These are phyloP conservation scores for Macroteleia sp. DNA, from an alignment of 2,888 invertebrate genomes.

Conservation along the genomic window DNA sequence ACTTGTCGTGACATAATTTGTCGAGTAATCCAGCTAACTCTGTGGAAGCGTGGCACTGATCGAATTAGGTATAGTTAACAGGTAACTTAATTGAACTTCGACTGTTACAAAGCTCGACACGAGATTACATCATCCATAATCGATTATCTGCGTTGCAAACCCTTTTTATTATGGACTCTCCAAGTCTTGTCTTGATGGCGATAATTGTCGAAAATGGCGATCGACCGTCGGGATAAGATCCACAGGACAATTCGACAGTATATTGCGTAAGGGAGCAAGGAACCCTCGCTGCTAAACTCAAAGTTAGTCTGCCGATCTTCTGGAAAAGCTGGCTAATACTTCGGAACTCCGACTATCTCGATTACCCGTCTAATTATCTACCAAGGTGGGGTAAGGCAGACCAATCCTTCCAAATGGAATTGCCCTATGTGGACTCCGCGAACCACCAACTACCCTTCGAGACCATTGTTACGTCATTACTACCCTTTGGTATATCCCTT, in stretches of 20 bases:
- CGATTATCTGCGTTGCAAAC: conserved; percentile 16
- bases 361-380: conserved; percentile 83
- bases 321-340: conserved; percentile 53
- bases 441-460: conserved; percentile 70
- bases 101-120: conserved; percentile 23
- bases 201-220: conserved; percentile 46
- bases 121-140: conserved; percentile 43
- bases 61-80: conserved; percentile 33
- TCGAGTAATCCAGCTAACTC: conserved; percentile 19
- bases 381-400: conserved; percentile 71
- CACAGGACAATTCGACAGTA: conserved; percentile 31
- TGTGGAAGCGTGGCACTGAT: conserved; percentile 20
- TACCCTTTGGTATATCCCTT: conserved; percentile 74
- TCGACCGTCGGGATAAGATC: conserved; percentile 49
- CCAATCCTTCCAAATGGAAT: conserved; percentile 76
- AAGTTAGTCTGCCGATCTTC: conserved; percentile 39
- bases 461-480: conserved; percentile 83
- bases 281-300: conserved; percentile 29
- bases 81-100: conserved; percentile 38
- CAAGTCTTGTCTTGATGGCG: conserved; percentile 28
- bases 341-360: conserved; percentile 71
- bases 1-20: conserved; percentile 12
- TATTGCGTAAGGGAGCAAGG: conserved; percentile 19
- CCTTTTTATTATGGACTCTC: conserved; percentile 22
- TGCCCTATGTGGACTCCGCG: conserved; percentile 71